Conservation (phyloP, 2,113 vertebrate genomes). For the Ameiurus melas region DNA sequence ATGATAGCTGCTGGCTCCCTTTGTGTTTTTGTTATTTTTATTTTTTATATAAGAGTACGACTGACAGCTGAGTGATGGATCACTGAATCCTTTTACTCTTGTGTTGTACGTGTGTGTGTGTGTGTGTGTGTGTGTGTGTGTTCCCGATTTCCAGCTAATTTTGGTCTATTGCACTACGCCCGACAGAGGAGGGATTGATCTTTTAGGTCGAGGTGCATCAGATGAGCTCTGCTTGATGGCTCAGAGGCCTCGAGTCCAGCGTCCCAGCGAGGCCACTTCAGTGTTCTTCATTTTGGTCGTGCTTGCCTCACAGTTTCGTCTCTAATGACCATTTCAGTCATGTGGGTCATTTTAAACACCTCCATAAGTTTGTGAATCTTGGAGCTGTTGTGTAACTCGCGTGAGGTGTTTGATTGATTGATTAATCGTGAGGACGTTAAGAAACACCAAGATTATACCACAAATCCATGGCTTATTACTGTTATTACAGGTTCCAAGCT, state of each 20-base stretch:
- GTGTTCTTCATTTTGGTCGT: not conserved
- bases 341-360: not conserved
- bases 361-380: not conserved
- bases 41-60: slow-evolving; percentile 30
- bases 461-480: not conserved
- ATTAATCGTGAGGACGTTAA: not conserved
- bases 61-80: slow-evolving; percentile 29
- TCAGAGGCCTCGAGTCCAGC: not conserved
- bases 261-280: not conserved
- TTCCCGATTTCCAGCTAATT: not conserved
- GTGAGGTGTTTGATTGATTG: not conserved
- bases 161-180: slow-evolving; percentile 19
- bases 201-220: slow-evolving; percentile 1
- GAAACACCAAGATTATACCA: not conserved
- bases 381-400: not conserved
- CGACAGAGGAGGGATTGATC: not conserved
- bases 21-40: not conserved
- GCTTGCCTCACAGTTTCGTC: not conserved
- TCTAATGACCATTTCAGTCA: not conserved
- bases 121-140: no score
- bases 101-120: no score
- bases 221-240: not conserved
- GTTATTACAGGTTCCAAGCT: not conserved
- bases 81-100: not conserved
- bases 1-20: slow-evolving; percentile 61